These are phyloP conservation scores for Uria lomvia DNA, from an alignment of 2,113 vertebrate species.

Conservation along the genomic window DNA sequence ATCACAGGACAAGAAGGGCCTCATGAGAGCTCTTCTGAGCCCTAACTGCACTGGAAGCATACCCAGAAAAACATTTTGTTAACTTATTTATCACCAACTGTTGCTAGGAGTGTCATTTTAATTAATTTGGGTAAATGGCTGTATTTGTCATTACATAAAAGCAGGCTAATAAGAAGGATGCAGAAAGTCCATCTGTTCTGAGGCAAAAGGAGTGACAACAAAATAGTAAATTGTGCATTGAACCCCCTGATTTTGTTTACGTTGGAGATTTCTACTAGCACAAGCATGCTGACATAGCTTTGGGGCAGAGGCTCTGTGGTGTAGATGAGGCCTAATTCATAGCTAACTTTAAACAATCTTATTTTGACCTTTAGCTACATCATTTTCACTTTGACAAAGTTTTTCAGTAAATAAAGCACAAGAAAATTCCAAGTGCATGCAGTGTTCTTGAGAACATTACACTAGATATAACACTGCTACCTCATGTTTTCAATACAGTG, in stretches of 20 bases:
- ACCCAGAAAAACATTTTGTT: not conserved
- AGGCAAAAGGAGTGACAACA: not conserved
- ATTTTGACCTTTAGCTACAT: not conserved
- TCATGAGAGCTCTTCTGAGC: not conserved
- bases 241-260: not conserved
- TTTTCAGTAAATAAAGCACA: not conserved
- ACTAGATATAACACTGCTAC: not conserved
- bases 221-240: rapidly evolving
- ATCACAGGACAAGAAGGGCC: not conserved
- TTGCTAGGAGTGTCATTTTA: not conserved
- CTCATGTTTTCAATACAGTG: not conserved
- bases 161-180: not conserved
- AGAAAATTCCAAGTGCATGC: not conserved
- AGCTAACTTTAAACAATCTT: not conserved
- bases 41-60: not conserved
- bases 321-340: not conserved
- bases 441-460: not conserved
- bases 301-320: not conserved
- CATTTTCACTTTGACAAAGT: not conserved
- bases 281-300: not conserved
- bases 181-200: not conserved
- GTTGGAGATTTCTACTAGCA: not conserved
- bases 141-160: not conserved
- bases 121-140: not conserved
- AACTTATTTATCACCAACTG: not conserved